Evolutionary conservation across 2,113 vertebrate genomes (phyloP), one percentile per base, ranked within the genome.

Genomic region (Argyrosomus japonicus): DNA sequence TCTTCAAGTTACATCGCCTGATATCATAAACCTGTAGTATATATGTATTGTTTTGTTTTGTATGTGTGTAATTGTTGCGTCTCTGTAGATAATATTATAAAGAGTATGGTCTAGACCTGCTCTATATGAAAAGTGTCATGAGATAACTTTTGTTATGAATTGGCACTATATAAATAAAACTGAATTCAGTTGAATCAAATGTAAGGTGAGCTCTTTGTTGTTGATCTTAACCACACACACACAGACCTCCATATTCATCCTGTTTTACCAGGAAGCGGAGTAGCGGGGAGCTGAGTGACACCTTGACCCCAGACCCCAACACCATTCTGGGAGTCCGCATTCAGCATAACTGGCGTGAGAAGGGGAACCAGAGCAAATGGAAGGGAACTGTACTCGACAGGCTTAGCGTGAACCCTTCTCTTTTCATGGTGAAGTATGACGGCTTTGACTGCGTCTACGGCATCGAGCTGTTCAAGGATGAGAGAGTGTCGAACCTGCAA

Each of bases 401-500:
- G 68, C 93, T 96, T 12, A 91, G 90, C n/a, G 95, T 96, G 47
- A 96, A 96, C 75, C 92, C 95, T 0, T 94, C 95, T 0, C 94
- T 96, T 56, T 96, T 94, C 87, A 95, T 96, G 96, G 95, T 96
- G 64, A 96, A 96, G 78, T 96, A 96, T 32, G 96, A 96, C 17
- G 96, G 95, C 75, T 96, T 96, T 4, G 96, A 96, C 83, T 96
- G 96, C n/a, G 95, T 96, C 82, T 96, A 96, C 14, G 96, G 96
- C 87, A 96, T 96, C 7, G 96, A 96, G 94, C 88, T 96, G 25
- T 96, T 96, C 89, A 96, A 96, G 76, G 95, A 96, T 19, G 94
- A 95, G 53, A 83, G 95, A 18, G 95, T 96, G 48, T 96, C 95
- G 4, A 94, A 94, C 82, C 91, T 96, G 29, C 95, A 96, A 62